Evolutionary conservation across 2,888 invertebrate genomes (phyloP), one percentile per base, ranked within the genome.

Genomic region (Polydrusus cervinus): DNA sequence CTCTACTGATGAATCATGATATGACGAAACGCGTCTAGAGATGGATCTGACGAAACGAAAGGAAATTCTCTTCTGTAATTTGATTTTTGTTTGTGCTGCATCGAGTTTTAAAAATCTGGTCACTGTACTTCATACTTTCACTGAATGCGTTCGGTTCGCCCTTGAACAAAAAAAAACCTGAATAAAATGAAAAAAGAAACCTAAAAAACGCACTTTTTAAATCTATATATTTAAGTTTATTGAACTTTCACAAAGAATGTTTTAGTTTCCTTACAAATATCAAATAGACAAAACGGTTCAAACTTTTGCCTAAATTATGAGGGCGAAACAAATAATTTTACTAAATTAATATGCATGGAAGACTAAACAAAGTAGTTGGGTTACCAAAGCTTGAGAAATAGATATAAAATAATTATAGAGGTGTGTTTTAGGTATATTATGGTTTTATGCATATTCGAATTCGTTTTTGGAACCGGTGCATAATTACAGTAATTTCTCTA

Each of bases 321-420:
- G 57, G 57, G 38, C 57, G 38, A 57, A 57, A 57, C 57, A 57
- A 57, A 57, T 57, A 55, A 65, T 71, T 71, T 65, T 10, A 57
- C 20, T 25, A 67, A 73, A 73, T 73, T 73, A 67, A 66, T 73
- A 73, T 73, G 72, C 67, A 73, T 73, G 72, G 49, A 73, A 73
- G 72, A 73, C 67, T 73, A 73, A 73, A 73, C 72, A 73, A 72
- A 73, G 72, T 67, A 73, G 72, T 73, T 73, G 67, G 65, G 45
- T 51, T 64, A 47, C 47, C 47, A 47, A n/a, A 25, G 55, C 55
- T 53, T 57, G 66, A 71, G 66, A 71, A 66, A 53, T 66, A 66
- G 60, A 73, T 47, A 57, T 25, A 25, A 60, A 64, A 40, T 72
- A 72, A 72, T 72, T 72, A 61, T 55, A 40, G 64, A 64, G 62